These are phyloP conservation scores for Picus viridis DNA, from an alignment of 2,797 vertebrate genomes.

Conservation along the genomic window DNA sequence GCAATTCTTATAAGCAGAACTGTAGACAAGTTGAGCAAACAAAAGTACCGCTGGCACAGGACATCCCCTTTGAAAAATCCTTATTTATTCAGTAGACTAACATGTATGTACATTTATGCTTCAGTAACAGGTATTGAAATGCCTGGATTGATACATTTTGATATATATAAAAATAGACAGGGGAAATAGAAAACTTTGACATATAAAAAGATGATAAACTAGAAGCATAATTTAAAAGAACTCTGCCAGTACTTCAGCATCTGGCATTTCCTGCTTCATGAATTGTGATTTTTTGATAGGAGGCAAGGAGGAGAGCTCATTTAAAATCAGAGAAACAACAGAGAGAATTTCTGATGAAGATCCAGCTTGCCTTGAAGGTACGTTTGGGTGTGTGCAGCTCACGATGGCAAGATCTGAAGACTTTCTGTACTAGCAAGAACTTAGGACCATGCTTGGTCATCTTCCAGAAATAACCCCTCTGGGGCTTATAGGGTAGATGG, in stretches of 20 bases:
- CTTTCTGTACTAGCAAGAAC: not conserved
- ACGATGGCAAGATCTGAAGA: not conserved
- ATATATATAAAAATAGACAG: slow-evolving; percentile 24
- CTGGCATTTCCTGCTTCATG: slow-evolving; percentile 22
- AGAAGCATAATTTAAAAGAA: slow-evolving; percentile 49
- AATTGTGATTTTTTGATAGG: slow-evolving; percentile 34
- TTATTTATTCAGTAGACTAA: not conserved
- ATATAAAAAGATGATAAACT: slow-evolving; percentile 37
- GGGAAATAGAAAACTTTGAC: slow-evolving; percentile 41
- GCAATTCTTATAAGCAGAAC: not conserved
- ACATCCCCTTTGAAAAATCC: slow-evolving; percentile 2
- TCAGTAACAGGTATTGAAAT: slow-evolving; percentile 2
- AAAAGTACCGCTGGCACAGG: not conserved
- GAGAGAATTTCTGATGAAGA: slow-evolving; percentile 61
- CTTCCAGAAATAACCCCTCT: not conserved
- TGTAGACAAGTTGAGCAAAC: not conserved
- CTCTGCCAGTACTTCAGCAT: not conserved
- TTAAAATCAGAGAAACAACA: slow-evolving; percentile 8
- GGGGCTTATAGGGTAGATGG: not conserved
- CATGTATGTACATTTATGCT: not conserved
- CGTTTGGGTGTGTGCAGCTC: not conserved
- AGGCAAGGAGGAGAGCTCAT: not conserved
- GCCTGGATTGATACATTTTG: slow-evolving; percentile 14
- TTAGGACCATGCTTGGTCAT: not conserved
- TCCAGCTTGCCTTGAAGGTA: not conserved